These are phyloP conservation scores for Andrena camellia DNA, from an alignment of 2,888 invertebrate species.

Conservation along the genomic window DNA sequence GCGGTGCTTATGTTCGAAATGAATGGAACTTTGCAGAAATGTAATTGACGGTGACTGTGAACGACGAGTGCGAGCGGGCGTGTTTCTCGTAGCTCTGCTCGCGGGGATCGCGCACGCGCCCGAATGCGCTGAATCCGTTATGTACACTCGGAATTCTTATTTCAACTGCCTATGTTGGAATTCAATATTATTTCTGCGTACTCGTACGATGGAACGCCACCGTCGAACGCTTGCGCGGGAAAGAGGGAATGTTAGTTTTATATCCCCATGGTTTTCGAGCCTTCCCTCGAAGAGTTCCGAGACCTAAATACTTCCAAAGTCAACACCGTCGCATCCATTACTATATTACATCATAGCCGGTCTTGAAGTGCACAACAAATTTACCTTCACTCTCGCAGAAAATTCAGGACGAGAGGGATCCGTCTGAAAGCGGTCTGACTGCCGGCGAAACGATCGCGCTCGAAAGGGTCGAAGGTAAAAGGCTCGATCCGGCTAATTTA, in stretches of 20 bases:
- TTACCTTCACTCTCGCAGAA: slow-evolving; percentile 54
- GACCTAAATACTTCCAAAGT: slow-evolving; percentile 52
- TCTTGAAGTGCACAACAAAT: slow-evolving; percentile 68
- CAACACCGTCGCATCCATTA: slow-evolving; percentile 65
- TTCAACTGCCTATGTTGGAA: not conserved
- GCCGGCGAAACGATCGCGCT: slow-evolving; percentile 9
- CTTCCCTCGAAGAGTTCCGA: slow-evolving; percentile 12
- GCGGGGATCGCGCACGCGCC: not conserved
- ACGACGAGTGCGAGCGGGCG: not conserved
- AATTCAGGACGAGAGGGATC: slow-evolving; percentile 46
- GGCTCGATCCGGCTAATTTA: slow-evolving; percentile 40
- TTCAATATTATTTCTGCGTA: slow-evolving; percentile 17
- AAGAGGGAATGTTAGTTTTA: slow-evolving; percentile 38
- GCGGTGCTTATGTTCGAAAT: slow-evolving; percentile 40
- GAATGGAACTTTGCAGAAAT: slow-evolving; percentile 45
- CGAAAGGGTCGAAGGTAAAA: slow-evolving; percentile 19
- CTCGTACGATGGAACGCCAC: slow-evolving; percentile 7
- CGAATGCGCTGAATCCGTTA: not conserved
- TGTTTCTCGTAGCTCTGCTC: not conserved
- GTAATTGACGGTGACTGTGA: slow-evolving; percentile 52
- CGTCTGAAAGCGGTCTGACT: slow-evolving; percentile 16
- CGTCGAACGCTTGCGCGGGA: not conserved
- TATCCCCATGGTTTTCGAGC: slow-evolving; percentile 36
- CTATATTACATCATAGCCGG: slow-evolving; percentile 62
- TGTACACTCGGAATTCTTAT: not conserved